Evolutionary conservation across 2,797 vertebrate genomes (phyloP), one percentile per base, ranked within the genome.

Genomic region (Clarias platycephalus): DNA sequence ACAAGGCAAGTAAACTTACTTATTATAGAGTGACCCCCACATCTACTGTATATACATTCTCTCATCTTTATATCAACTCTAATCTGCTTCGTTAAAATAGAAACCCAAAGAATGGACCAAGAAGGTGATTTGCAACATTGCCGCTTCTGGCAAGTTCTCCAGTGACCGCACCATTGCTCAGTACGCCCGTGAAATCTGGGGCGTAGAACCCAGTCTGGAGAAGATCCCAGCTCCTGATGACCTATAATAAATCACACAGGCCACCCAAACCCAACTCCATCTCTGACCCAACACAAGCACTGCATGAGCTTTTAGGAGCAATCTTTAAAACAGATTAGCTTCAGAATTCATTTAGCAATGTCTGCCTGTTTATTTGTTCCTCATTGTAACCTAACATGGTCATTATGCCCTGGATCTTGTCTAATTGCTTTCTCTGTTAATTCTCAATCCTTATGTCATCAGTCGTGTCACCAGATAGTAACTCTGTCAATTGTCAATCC

Each of bases 151-250:
- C 86, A 98, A 97, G 90, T 98, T 98, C 94, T 98, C 97, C 88
- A 98, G 97, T 0, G 97, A 98, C 90, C 96, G 97, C 87, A 98
- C 97, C 87, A 98, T 98, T 16, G 37, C 94, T 28, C 94, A 98
- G 89, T 98, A 98, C 0, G 97, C 97, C 66, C 94, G 96, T 5
- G 96, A 98, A 92, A 98, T 98, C 91, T 98, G 97, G 97, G 97
- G 96, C 0, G 87, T 97, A 53, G 96, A 98, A 88, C 97, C 97
- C 72, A 94, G 92, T 2, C 91, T 94, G 4, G 93, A 96, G 89
- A 96, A 95, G 88, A 92, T 98, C 78, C 89, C 96, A 0, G 93
- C 95, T 49, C 96, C 96, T 0, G 96, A 97, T n/a, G 95, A 95
- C 62, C 83, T 15, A 62, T 89, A 91, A 88, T 91, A 88, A 89